Evolutionary conservation across 1,140 invertebrate genomes (phyloP), one percentile per base, ranked within the genome.

Genomic region (Pectinophora gossypiella): DNA sequence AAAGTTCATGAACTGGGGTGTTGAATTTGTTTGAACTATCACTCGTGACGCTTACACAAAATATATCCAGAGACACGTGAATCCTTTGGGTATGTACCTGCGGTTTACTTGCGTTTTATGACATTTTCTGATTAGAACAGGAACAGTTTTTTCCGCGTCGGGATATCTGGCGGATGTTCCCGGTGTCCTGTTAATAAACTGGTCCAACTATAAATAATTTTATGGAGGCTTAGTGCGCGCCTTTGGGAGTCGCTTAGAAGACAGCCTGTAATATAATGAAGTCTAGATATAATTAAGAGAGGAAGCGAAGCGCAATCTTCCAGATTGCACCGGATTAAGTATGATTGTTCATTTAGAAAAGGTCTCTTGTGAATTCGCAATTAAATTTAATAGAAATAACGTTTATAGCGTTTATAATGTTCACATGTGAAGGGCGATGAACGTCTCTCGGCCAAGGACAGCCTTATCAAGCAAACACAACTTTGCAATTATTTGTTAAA

Each of bases 1-100:
- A 78, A 80, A 85, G 79, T 87, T 85, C 78, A 85, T 87, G 73
- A 85, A 86, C 84, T 76, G 68, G n/a, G 71, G 76, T 85, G 79
- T 80, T 80, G 72, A 81, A 76, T 73, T 83, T 78, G 76, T 84
- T 85, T 74, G 78, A 83, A 82, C 84, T 74, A 69, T 40, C 10
- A 40, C 36, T 7, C 36, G 36, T 40, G 36, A 40, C 36, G 36
- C 36, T 40, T 40, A 40, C 36, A 40, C 16, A 16, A 40, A 40
- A 6, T 7, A 15, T 15, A 40, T 13, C 36, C 36, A 10, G 36
- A 40, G 9, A 15, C 15, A 13, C 36, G 13, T 40, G n/a, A 6
- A 40, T 13, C 36, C 36, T 15, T 40, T 40, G n/a, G 36, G 36
- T 40, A 40, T 18, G 36, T 40, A 40, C 36, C 6, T 40, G 36